A percentile compares a stretch with the other conserved stretches of the same genome.
Conservation (phyloP, 2,113 vertebrate species). For the Orycteropus afer region DNA sequence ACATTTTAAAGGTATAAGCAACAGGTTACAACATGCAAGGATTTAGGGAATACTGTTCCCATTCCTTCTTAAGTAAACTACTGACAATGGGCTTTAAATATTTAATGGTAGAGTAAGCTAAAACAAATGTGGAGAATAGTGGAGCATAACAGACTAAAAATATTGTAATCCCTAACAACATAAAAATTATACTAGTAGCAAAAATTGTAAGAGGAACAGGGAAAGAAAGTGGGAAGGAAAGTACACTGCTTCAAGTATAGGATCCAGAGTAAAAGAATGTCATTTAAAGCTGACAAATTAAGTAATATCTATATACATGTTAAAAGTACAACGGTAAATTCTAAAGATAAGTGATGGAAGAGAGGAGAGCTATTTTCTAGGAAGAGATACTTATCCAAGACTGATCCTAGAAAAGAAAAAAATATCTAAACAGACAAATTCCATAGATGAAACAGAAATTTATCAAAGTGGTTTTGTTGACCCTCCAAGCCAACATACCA, state of each 20-base stretch:
- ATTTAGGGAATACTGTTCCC: neutral
- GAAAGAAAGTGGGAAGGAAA: neutral
- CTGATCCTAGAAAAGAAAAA: slow-evolving; percentile 1
- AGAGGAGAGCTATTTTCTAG: neutral
- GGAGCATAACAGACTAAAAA: neutral
- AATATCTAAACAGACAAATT: neutral
- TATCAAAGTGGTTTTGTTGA: neutral
- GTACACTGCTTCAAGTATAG: neutral
- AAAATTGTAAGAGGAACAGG: neutral
- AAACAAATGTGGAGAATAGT: neutral
- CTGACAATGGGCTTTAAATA: neutral
- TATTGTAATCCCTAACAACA: neutral
- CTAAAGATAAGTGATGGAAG: neutral
- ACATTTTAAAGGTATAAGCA: neutral
- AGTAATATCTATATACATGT: neutral
- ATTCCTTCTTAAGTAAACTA: neutral
- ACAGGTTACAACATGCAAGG: neutral
- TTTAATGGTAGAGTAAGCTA: neutral
- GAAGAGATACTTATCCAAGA: neutral
- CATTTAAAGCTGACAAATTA: slow-evolving; percentile 16
- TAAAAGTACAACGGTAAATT: neutral
- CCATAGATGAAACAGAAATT: neutral
- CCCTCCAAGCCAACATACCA: neutral
- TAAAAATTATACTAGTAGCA: neutral
- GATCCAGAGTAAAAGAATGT: neutral